Evolutionary conservation across 2,113 vertebrate genomes (phyloP).

Genomic region (Hippocampus comes): DNA sequence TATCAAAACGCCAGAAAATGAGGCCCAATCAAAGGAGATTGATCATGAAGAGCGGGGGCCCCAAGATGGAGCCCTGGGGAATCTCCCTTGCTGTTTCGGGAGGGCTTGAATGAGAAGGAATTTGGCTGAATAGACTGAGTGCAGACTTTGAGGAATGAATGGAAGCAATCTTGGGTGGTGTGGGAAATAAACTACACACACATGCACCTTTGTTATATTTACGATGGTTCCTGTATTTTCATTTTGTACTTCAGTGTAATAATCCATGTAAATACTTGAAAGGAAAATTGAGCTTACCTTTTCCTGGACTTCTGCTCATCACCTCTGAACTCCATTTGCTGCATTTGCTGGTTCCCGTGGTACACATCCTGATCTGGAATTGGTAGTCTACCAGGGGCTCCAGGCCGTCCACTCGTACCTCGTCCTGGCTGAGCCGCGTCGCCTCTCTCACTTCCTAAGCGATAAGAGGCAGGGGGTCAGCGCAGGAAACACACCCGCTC

Average conservation of each 20-base stretch:
- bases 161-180: too few relatives aligned
- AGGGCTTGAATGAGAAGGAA: too few relatives aligned
- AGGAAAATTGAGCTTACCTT: conserved; percentile 44
- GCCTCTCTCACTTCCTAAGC: conserved; percentile 39
- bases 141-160: too few relatives aligned
- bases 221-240: too few relatives aligned
- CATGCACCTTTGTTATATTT: too few relatives aligned
- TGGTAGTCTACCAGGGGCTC: conserved; percentile 58
- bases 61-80: not conserved
- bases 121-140: too few relatives aligned
- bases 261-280: not conserved
- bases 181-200: too few relatives aligned
- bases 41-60: not conserved
- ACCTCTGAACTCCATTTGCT: conserved; percentile 67
- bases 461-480: not conserved
- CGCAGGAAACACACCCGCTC: not conserved
- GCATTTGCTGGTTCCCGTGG: conserved; percentile 34
- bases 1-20: not conserved
- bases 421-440: conserved; percentile 17
- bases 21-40: not conserved
- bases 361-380: conserved; percentile 65
- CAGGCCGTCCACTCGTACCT: conserved; percentile 41
- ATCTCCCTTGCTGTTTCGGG: not conserved
- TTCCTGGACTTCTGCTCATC: conserved; percentile 56
- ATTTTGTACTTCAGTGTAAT: not conserved